These are phyloP conservation scores for Trichopria drosophilae DNA, from an alignment of 2,888 invertebrate genomes.

Conservation along the genomic window DNA sequence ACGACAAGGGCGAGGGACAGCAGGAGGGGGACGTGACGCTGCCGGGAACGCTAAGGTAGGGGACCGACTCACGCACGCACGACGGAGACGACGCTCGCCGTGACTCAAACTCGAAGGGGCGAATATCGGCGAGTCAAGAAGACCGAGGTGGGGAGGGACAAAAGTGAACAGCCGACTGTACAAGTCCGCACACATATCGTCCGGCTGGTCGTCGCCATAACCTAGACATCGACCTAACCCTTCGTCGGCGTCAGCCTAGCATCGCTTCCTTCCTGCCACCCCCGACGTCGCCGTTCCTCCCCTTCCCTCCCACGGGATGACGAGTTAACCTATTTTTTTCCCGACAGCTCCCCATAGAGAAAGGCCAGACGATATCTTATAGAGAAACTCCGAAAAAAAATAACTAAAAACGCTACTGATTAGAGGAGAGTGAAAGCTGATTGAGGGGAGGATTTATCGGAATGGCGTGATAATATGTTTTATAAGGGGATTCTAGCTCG, in stretches of 20 bases:
- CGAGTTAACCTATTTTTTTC: slow-evolving; percentile 26
- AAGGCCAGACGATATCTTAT: neutral
- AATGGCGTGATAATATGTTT: no score
- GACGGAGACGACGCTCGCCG: slow-evolving; percentile 1
- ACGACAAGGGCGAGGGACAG: slow-evolving; percentile 28
- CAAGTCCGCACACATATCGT: no score
- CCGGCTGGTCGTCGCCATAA: no score
- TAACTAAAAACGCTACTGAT: no score
- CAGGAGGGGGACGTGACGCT: slow-evolving; percentile 18
- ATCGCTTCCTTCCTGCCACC: slow-evolving; percentile 9
- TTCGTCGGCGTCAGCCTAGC: neutral
- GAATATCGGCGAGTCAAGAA: slow-evolving; percentile 32
- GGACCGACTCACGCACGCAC: slow-evolving; percentile 19
- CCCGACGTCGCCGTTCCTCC: slow-evolving; percentile 17
- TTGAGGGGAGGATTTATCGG: no score
- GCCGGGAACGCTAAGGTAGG: neutral
- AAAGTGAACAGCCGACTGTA: no score
- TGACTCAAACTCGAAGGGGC: slow-evolving; percentile 1
- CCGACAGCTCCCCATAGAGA: neutral
- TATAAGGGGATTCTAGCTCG: no score
- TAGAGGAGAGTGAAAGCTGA: no score
- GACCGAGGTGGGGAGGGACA: slow-evolving; percentile 24
- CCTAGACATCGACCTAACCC: neutral
- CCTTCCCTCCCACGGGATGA: slow-evolving; percentile 24
- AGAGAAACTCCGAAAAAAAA: no score